A percentile compares a stretch with the other conserved stretches of the same genome.
phyloP scores from a whole-genome alignment of 2,888 invertebrate genomes.

The Phengaris arion region DNA sequence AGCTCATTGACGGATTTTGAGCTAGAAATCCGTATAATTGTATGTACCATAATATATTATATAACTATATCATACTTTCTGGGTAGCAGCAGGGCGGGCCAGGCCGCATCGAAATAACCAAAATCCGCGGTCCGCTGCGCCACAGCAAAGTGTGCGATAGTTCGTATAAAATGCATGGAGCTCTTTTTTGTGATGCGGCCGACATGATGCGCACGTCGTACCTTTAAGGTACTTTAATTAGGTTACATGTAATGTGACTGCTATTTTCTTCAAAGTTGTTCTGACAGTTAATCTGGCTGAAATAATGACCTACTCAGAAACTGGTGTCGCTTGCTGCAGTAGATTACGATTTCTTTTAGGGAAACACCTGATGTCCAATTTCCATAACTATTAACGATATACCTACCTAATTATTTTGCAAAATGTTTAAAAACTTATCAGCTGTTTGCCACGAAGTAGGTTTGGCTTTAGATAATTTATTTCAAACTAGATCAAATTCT shows the following conservation, averaged over 20 bases:
- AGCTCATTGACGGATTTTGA: too few relatives aligned
- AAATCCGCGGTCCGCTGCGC: too few relatives aligned
- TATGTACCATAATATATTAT: too few relatives aligned
- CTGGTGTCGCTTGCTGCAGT: not conserved
- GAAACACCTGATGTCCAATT: not conserved
- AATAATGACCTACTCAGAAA: not conserved
- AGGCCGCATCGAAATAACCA: too few relatives aligned
- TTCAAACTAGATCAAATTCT: not conserved
- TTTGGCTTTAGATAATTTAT: not conserved
- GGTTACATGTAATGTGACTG: not conserved
- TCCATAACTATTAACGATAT: not conserved
- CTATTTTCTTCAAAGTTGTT: not conserved
- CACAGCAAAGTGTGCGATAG: too few relatives aligned
- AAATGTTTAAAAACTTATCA: not conserved
- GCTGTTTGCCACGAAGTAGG: not conserved
- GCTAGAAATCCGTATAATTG: too few relatives aligned
- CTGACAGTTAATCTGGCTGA: not conserved
- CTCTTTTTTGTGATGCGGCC: too few relatives aligned
- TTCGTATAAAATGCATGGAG: too few relatives aligned
- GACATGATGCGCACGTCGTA: too few relatives aligned
- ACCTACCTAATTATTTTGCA: not conserved
- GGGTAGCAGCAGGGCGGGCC: too few relatives aligned
- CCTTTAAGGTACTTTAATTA: not conserved
- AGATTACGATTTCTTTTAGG: constrained; percentile 1
- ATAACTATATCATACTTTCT: too few relatives aligned